Percentiles rank a stretch among this genome's conserved stretches.
Conservation (phyloP, 2,797 vertebrate genomes). For the Schizopygopsis pylzovi region DNA sequence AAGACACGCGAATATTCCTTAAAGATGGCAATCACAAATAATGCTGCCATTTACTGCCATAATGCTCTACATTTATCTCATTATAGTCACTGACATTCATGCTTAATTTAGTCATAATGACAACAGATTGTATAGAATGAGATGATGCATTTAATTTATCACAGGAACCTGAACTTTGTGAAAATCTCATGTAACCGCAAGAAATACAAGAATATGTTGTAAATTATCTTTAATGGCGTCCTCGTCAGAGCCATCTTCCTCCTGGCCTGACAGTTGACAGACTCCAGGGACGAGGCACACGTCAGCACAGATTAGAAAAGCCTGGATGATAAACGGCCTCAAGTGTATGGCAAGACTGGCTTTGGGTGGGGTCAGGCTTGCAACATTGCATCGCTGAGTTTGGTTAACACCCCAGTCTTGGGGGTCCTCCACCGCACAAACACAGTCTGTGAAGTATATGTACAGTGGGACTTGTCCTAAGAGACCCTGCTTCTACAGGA, state of each 20-base stretch:
- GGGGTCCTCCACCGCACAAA: background rate
- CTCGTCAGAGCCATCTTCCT: conserved; percentile 31
- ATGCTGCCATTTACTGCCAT: conserved; percentile 41
- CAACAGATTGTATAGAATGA: background rate
- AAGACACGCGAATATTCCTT: conserved; percentile 14
- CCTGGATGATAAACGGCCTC: conserved; percentile 47
- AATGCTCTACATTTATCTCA: background rate
- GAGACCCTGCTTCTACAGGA: conserved; percentile 1
- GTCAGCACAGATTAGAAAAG: conserved; percentile 43
- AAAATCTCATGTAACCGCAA: background rate
- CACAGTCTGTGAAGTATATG: background rate
- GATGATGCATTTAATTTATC: background rate
- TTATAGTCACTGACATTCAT: conserved; percentile 57
- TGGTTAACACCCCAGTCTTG: conserved; percentile 19
- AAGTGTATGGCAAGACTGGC: conserved; percentile 7
- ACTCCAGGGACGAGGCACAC: conserved; percentile 45
- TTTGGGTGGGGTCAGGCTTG: conserved; percentile 34
- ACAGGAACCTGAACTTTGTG: background rate
- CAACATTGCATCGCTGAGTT: conserved; percentile 35
- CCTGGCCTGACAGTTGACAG: conserved; percentile 45
- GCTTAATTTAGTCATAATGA: conserved; percentile 41
- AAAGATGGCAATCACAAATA: conserved; percentile 25
- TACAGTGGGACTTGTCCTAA: background rate
- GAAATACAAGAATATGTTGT: conserved; percentile 20
- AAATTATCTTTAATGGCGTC: conserved; percentile 17